Conservation (phyloP, 1,140 invertebrate genomes). For the Hyles vespertilio region DNA sequence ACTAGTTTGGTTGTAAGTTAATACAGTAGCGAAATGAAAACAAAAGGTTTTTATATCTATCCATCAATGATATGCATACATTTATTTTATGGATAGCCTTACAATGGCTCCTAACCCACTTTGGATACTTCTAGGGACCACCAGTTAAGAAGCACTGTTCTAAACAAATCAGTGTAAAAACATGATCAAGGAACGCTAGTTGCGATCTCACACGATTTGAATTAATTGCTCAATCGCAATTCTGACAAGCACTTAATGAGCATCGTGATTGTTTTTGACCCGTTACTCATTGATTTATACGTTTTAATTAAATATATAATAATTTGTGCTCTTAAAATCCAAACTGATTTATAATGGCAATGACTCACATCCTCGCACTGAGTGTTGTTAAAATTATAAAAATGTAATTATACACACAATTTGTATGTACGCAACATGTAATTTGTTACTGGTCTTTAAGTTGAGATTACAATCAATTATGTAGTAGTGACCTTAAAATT, state of each 20-base stretch:
- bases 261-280: constrained; percentile 2
- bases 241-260: background rate
- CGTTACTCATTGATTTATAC: constrained; percentile 1
- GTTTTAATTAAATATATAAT: constrained; percentile 4
- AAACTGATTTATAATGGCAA: constrained; percentile 17
- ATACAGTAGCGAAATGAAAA: too few relatives aligned
- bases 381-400: constrained; percentile 14
- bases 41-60: too few relatives aligned
- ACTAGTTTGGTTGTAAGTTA: too few relatives aligned
- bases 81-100: too few relatives aligned
- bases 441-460: constrained; percentile 30
- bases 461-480: constrained; percentile 26
- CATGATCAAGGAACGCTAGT: too few relatives aligned
- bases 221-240: background rate
- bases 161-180: too few relatives aligned
- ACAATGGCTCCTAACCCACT: too few relatives aligned
- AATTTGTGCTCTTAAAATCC: background rate
- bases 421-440: constrained; percentile 21
- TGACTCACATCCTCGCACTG: constrained; percentile 18
- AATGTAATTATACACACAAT: constrained; percentile 23
- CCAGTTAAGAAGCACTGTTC: too few relatives aligned
- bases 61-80: too few relatives aligned
- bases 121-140: too few relatives aligned
- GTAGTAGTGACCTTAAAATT: constrained; percentile 25
- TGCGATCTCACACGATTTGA: too few relatives aligned